Evolutionary conservation across 1,140 invertebrate genomes (phyloP).

Genomic region (Magallana angulata): DNA sequence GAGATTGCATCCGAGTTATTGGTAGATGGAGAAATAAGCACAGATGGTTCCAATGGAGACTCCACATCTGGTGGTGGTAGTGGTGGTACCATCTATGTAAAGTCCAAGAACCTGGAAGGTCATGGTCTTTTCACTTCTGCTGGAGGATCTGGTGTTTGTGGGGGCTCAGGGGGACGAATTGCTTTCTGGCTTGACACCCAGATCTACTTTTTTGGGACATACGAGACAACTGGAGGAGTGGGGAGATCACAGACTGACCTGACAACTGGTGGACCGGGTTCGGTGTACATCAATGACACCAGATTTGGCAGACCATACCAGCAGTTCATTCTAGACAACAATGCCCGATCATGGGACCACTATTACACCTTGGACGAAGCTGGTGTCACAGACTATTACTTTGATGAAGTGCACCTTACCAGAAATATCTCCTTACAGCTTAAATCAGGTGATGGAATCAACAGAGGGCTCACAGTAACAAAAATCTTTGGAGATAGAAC

Average conservation of each 20-base stretch:
- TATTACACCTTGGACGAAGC: slow-evolving; percentile 63
- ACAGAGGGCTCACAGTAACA: slow-evolving; percentile 55
- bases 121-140: slow-evolving; percentile 63
- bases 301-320: slow-evolving; percentile 59
- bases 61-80: slow-evolving; percentile 66
- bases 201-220: slow-evolving; percentile 65
- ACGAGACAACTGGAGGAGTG: slow-evolving; percentile 61
- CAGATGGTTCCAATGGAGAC: slow-evolving; percentile 63
- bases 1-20: slow-evolving; percentile 57
- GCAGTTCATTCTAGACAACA: slow-evolving; percentile 64
- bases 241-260: slow-evolving; percentile 55
- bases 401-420: slow-evolving; percentile 69
- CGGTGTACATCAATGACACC: slow-evolving; percentile 67
- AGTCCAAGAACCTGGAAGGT: slow-evolving; percentile 65
- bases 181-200: slow-evolving; percentile 60
- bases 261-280: slow-evolving; percentile 66
- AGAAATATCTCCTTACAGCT: slow-evolving; percentile 67
- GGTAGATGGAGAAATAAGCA: slow-evolving; percentile 66
- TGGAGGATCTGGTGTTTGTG: slow-evolving; percentile 64
- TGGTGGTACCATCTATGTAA: slow-evolving; percentile 67
- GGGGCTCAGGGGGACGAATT: slow-evolving; percentile 70
- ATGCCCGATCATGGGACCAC: slow-evolving; percentile 66
- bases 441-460: slow-evolving; percentile 53
- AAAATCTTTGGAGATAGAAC: slow-evolving; percentile 70
- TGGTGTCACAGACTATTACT: slow-evolving; percentile 59